A percentile compares a stretch with the other conserved stretches of the same genome.
Evolutionary conservation across 2,888 invertebrate species (phyloP).

Genomic region (Anodontia alba): DNA sequence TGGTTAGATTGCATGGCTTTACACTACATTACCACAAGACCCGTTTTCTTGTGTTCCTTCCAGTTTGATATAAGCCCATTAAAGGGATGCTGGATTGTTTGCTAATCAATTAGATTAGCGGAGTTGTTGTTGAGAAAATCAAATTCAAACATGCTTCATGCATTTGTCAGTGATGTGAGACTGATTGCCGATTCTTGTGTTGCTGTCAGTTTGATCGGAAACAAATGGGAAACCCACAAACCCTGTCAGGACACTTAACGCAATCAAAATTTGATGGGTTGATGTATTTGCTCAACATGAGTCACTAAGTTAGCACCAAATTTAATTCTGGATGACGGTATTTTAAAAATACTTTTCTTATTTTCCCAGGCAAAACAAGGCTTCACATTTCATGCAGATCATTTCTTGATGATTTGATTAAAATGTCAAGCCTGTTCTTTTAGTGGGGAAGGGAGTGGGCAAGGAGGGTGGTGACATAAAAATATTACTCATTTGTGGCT

Average conservation of each 20-base stretch:
- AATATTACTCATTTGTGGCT: too few species aligned
- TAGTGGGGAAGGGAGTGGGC: too few species aligned
- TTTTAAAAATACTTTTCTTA: too few species aligned
- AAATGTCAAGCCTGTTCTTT: too few species aligned
- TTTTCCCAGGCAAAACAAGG: too few species aligned
- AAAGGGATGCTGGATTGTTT: slow-evolving; percentile 12
- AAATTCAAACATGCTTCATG: slow-evolving; percentile 17
- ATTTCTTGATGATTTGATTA: too few species aligned
- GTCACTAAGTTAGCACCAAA: not conserved
- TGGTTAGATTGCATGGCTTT: too few species aligned
- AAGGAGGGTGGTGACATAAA: too few species aligned
- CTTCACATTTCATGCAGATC: too few species aligned
- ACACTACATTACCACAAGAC: not conserved
- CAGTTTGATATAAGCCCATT: slow-evolving; percentile 6
- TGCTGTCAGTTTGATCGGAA: slow-evolving; percentile 1
- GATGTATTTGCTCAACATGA: not conserved
- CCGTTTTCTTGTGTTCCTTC: too few species aligned
- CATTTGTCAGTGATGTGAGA: slow-evolving; percentile 7
- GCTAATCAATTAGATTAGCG: slow-evolving; percentile 17
- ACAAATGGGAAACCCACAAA: not conserved
- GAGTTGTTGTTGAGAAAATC: slow-evolving; percentile 10
- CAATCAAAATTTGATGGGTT: not conserved
- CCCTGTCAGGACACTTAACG: slow-evolving; percentile 5
- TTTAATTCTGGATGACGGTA: too few species aligned
- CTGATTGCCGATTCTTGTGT: not conserved